phyloP scores from a whole-genome alignment of 2,888 invertebrate genomes.

The Cheilosia soror region DNA sequence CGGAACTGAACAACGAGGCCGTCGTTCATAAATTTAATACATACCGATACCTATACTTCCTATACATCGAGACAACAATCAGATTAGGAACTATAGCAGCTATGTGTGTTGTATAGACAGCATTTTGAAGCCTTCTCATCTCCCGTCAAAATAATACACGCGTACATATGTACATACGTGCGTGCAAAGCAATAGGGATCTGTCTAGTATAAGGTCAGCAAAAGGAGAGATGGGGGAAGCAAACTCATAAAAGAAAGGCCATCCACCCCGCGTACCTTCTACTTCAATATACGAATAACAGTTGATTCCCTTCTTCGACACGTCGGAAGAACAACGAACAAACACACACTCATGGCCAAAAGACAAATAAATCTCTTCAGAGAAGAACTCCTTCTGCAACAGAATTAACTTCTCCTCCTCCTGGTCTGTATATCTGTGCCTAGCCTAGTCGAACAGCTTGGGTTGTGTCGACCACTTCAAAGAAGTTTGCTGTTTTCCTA shows the following conservation, averaged over 20 bases:
- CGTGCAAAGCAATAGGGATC: not conserved
- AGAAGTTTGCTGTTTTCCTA: slow-evolving; percentile 50
- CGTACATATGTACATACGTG: not conserved
- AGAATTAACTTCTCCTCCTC: slow-evolving; percentile 1
- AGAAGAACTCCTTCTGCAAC: not conserved
- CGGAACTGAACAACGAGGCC: slow-evolving; percentile 9
- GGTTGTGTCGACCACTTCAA: slow-evolving; percentile 52
- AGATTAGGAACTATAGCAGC: not conserved
- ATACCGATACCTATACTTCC: not conserved
- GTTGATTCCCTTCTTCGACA: slow-evolving; percentile 52
- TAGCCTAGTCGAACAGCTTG: not conserved
- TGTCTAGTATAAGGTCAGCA: not conserved
- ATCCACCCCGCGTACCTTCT: not conserved
- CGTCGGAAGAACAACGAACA: slow-evolving; percentile 27
- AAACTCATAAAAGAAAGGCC: not conserved
- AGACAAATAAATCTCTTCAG: slow-evolving; percentile 51
- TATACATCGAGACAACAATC: not conserved
- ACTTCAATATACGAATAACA: slow-evolving; percentile 34
- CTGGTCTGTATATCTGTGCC: not conserved
- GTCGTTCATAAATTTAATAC: not conserved
- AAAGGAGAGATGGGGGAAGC: not conserved
- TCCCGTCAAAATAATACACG: not conserved
- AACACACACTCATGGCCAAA: slow-evolving; percentile 18
- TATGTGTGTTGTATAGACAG: not conserved
- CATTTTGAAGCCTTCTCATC: not conserved